Base-by-base conservation (phyloP, 2,797 vertebrate species). In the Bryconaethiops microstoma region DNA sequence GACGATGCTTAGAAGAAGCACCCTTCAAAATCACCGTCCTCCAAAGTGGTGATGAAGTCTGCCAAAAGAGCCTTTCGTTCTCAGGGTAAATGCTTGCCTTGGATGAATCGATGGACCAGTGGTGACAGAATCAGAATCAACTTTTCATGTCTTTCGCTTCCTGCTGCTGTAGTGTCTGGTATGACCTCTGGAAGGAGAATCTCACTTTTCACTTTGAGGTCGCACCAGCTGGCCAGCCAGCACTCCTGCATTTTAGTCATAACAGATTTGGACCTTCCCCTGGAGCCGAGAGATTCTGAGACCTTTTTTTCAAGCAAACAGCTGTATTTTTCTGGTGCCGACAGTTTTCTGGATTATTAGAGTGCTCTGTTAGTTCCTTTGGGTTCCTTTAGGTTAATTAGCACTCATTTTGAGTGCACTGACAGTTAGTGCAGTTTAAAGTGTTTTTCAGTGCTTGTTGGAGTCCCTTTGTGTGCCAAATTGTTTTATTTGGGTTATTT, bases 21-120 rank as follows among this genome's bases (percentile, higher is more conserved):
- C 45, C 14, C 68, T 71, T 71, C 68, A 71, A 17, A 52, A 19
- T 48, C 42, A 23, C 54, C 48, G 17, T 29, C n/a, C 68, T 71
- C 5, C 23, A 29, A 23, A 17, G 35, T 21, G 62, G 39, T 7
- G 14, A 45, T 5, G 65, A 21, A 68, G 39, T 71, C 21, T 14
- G 48, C 10, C 35, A 40, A 13, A 8, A 48, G 14, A 54, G 48
- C 45, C 29, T 50, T 70, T 25, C 8, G 42, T 50, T 54, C 68
- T 70, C 45, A 70, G 29, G 45, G 68, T 70, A 45, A 70, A 71
- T 7, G 23, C 25, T 39, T 54, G 4, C 48, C 25, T 52, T 54
- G 23, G 42, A 69, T 6, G 14, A 69, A 69, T 69, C 12, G 21
- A 69, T 21, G 16, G 9, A 5, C 40, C 13, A n/a, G 19, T 48